Conservation (phyloP, 2,113 vertebrate species). For the Prochilodus magdalenae region DNA sequence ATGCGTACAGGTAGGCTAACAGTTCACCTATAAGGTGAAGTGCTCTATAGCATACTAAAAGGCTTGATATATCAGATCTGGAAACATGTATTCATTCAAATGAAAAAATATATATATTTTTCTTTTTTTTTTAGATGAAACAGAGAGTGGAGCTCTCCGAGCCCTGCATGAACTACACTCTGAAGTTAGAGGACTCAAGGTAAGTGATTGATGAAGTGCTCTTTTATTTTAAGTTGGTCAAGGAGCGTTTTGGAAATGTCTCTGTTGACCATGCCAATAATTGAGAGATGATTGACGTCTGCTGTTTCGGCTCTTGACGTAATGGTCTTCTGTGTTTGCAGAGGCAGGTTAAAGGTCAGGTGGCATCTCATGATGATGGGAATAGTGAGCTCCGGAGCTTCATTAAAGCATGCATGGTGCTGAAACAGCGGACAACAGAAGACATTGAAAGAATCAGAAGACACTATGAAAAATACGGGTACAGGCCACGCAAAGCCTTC, state of each 20-base stretch:
- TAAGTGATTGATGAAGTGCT: conserved; percentile 59
- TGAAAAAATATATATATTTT: too few relatives aligned
- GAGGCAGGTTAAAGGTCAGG: conserved; percentile 73
- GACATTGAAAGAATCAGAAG: conserved; percentile 80
- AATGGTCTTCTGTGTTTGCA: conserved; percentile 55
- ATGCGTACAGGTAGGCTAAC: too few relatives aligned
- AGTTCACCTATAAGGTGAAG: too few relatives aligned
- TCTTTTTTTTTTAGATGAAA: conserved; percentile 64
- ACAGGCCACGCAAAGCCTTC: conserved; percentile 63
- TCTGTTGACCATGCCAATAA: background rate
- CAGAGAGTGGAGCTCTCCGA: conserved; percentile 72
- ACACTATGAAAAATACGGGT: conserved; percentile 85
- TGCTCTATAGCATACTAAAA: too few relatives aligned
- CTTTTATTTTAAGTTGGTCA: background rate
- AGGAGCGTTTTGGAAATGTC: background rate
- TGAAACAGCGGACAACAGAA: conserved; percentile 77
- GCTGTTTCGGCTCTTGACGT: background rate
- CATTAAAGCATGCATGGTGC: conserved; percentile 77
- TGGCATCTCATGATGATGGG: conserved; percentile 68
- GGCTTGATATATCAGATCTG: too few relatives aligned
- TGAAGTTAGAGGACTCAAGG: conserved; percentile 83
- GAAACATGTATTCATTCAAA: too few relatives aligned
- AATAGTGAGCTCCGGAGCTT: conserved; percentile 73
- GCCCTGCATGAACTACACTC: conserved; percentile 80
- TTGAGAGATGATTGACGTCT: background rate